These are phyloP conservation scores for Chloroceryle aenea DNA, from an alignment of 2,113 vertebrate genomes.

Conservation along the genomic window DNA sequence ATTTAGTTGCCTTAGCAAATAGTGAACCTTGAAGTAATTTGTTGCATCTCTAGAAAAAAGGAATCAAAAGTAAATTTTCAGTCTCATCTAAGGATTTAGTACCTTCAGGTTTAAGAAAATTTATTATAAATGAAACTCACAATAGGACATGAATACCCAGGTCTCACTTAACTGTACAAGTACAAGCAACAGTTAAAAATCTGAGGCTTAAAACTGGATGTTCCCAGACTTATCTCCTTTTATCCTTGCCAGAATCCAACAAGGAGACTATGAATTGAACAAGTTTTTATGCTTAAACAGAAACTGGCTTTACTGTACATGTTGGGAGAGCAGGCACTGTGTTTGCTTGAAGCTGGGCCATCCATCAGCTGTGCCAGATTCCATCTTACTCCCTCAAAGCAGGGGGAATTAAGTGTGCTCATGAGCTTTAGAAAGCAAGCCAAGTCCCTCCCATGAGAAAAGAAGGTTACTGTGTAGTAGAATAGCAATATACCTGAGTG, in stretches of 20 bases:
- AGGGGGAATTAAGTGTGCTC: not conserved
- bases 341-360: not conserved
- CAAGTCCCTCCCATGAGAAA: not conserved
- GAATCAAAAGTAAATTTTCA: not conserved
- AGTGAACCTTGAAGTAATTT: not conserved
- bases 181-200: not conserved
- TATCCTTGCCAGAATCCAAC: not conserved
- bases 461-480: not conserved
- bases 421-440: not conserved
- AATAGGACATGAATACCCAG: not conserved
- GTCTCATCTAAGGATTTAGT: not conserved
- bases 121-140: not conserved
- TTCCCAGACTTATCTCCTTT: not conserved
- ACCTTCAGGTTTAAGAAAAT: not conserved
- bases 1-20: not conserved
- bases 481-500: not conserved
- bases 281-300: not conserved
- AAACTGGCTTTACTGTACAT: not conserved
- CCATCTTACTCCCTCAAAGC: rapidly evolving
- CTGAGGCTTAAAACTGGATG: not conserved
- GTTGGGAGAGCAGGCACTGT: rapidly evolving
- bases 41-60: not conserved
- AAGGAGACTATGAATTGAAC: not conserved
- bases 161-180: not conserved
- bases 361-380: not conserved